Evolutionary conservation across 2,888 invertebrate genomes (phyloP), one percentile per base, ranked within the genome.

Genomic region (Smittia aterrima): DNA sequence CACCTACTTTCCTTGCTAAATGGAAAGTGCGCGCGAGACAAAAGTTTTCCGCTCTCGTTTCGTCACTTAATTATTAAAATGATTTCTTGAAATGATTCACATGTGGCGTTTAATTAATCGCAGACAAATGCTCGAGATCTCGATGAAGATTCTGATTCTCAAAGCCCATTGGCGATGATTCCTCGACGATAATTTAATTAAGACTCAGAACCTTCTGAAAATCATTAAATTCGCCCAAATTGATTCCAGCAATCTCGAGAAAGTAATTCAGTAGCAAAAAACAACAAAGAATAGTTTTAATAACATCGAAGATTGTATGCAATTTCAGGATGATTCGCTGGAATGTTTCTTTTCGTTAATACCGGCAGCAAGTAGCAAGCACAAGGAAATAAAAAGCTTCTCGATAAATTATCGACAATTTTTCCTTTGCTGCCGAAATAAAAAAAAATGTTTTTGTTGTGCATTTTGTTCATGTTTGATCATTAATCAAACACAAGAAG

Each of bases 351-450:
- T 47, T 25, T 47, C n/a, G 54, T n/a, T 54, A 71, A 53, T 16
- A 71, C 70, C 27, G 22, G 70, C 24, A 68, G 68, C 68, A 68
- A 22, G 22, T 47, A 47, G 4, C 3, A 38, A 38, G 38, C 32
- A 66, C 32, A 18, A 66, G 38, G 40, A 66, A 47, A 47, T 47
- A 7, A 4, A 11, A 66, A 66, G 66, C 66, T 20, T 66, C 25
- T 68, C 68, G 54, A 71, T 27, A 71, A 53, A 53, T 54, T 71
- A 54, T 71, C 68, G 41, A 68, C 68, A 68, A 68, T 66, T 66
- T 66, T 66, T 38, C 38, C 27, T 66, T 32, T 66, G 18, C 38
- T 13, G 25, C 16, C n/a, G n/a, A 25, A 64, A 64, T 20, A 54
- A 32, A 6, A 6, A 9, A 32, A 32, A 32, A 32, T 9, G 32